Percentiles rank a stretch among this genome's conserved stretches.
Evolutionary conservation across 2,113 vertebrate genomes (phyloP).

Genomic region (Austrofundulus limnaeus): DNA sequence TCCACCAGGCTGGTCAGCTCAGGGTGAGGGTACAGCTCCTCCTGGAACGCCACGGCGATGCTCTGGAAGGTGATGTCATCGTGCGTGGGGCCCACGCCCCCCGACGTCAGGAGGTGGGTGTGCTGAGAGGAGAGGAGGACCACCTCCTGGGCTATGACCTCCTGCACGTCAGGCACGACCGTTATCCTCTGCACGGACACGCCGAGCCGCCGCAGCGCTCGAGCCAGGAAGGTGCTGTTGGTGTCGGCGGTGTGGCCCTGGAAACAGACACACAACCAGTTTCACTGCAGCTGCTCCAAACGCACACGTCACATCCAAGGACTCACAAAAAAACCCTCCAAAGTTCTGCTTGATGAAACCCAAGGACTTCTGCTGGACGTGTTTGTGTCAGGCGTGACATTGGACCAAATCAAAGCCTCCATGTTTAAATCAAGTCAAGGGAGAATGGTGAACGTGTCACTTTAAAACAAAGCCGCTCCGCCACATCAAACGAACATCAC

Average conservation of each 20-base stretch:
- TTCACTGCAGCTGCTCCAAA: background rate
- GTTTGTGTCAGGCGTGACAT: conserved; percentile 8
- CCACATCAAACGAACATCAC: conserved; percentile 24
- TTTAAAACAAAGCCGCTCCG: conserved; percentile 23
- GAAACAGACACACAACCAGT: background rate
- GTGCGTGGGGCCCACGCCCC: conserved; percentile 94
- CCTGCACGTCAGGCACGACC: conserved; percentile 87
- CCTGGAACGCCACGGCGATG: conserved; percentile 87
- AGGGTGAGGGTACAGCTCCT: conserved; percentile 81
- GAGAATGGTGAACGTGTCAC: conserved; percentile 16
- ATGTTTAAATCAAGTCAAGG: conserved; percentile 49
- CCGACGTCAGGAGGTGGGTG: conserved; percentile 89
- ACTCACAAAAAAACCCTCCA: background rate
- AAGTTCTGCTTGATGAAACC: background rate
- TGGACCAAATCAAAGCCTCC: conserved; percentile 40
- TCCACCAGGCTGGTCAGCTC: conserved; percentile 82
- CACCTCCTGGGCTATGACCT: conserved; percentile 86
- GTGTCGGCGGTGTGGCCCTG: conserved; percentile 94
- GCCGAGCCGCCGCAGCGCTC: conserved; percentile 84
- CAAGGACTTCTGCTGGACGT: conserved; percentile 5
- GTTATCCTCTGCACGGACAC: conserved; percentile 87
- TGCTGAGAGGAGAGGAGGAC: conserved; percentile 80
- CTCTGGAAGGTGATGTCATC: conserved; percentile 95
- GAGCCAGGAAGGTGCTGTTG: conserved; percentile 90
- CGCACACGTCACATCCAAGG: conserved; percentile 18